Conservation (phyloP, 2,888 invertebrate species). For the Eumerus sabulonum region DNA sequence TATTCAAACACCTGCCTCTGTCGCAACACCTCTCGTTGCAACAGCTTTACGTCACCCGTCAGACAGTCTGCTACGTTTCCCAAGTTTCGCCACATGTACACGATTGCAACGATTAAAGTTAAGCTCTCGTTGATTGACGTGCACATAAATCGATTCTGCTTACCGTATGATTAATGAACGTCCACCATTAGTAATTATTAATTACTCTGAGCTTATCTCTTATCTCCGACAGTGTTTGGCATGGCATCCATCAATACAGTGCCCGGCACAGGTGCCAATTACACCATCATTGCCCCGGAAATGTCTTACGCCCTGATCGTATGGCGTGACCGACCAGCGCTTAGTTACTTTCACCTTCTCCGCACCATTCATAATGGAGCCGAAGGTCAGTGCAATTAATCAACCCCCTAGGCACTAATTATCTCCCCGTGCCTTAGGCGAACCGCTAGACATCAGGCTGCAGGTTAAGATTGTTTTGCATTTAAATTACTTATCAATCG, state of each 20-base stretch:
- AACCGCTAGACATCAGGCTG: conserved; percentile 13
- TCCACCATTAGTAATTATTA: conserved; percentile 20
- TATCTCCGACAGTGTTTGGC: no score
- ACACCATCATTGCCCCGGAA: conserved; percentile 41
- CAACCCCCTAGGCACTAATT: conserved; percentile 59
- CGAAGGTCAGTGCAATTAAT: conserved; percentile 65
- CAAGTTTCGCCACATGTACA: no score
- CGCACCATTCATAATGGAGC: conserved; percentile 47
- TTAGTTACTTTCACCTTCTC: conserved; percentile 52
- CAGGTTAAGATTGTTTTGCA: conserved; percentile 53
- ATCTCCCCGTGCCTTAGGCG: conserved; percentile 49
- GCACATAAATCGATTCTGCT: conserved; percentile 19
- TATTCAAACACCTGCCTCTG: no score
- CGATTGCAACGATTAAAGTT: no score
- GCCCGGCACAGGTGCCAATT: conserved; percentile 17
- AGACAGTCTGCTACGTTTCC: no score
- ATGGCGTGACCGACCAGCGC: not conserved
- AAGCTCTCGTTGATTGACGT: conserved; percentile 50
- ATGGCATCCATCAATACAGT: conserved; percentile 20
- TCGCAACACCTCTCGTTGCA: no score
- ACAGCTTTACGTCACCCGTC: no score
- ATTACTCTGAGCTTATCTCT: not conserved
- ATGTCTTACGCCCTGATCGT: conserved; percentile 6
- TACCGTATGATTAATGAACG: conserved; percentile 31
- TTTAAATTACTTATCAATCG: conserved; percentile 59